phyloP scores from a whole-genome alignment of 2,113 vertebrate species.

The Pomatorhinus ruficollis region DNA sequence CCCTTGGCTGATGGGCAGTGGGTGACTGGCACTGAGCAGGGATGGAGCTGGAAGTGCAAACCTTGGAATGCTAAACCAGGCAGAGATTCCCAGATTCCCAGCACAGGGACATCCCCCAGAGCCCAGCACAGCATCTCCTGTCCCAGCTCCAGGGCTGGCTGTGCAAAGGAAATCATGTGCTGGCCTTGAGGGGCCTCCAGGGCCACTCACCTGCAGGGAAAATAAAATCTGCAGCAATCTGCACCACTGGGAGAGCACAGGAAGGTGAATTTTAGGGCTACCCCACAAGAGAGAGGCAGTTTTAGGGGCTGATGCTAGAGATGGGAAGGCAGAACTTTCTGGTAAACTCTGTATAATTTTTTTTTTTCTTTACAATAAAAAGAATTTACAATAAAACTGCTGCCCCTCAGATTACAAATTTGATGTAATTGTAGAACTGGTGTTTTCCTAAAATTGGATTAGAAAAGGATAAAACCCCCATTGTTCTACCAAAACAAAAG shows the following conservation, averaged over 20 bases:
- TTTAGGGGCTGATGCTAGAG: not conserved
- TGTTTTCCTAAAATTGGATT: slow-evolving; percentile 34
- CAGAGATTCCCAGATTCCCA: not conserved
- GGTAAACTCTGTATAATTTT: slow-evolving; percentile 67
- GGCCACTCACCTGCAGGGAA: not conserved
- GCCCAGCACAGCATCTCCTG: not conserved
- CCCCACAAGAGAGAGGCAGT: not conserved
- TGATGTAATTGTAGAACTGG: slow-evolving; percentile 42
- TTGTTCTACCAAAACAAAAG: not conserved
- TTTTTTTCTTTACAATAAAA: slow-evolving; percentile 70
- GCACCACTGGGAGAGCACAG: not conserved
- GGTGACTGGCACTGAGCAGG: not conserved
- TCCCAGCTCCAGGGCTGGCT: not conserved
- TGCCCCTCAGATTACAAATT: slow-evolving; percentile 56
- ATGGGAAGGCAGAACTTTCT: slow-evolving; percentile 46
- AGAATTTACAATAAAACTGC: slow-evolving; percentile 62
- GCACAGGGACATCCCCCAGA: not conserved
- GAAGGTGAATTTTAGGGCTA: not conserved
- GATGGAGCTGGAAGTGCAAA: not conserved
- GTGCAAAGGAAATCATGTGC: not conserved
- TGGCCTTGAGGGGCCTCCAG: not conserved
- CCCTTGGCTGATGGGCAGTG: not conserved
- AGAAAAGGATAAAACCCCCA: not conserved
- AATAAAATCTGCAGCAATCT: not conserved
- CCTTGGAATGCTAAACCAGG: not conserved